Base-by-base conservation (phyloP, 2,113 vertebrate species). In the Phaethon lepturus region DNA sequence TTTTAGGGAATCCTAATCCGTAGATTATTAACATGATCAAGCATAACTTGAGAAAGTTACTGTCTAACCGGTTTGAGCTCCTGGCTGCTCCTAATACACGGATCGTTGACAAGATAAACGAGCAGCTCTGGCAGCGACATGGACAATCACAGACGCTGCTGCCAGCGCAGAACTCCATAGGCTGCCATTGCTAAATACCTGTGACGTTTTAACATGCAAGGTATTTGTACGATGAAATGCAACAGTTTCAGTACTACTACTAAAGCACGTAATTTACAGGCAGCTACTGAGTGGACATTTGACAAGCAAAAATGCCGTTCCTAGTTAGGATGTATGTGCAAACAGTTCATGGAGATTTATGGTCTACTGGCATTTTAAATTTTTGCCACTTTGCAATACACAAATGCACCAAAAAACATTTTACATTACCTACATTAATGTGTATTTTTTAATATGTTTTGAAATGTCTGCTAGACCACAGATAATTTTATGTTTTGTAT, bases 11-110 rank as follows among this genome's bases (percentile, higher is more conserved):
- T 58, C 53, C 90, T 92, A 89, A 95, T 82, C 75, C 53, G 12
- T 24, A 96, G 74, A 96, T 95, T 72, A 95, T 86, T 96, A 95
- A 91, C 95, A 94, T 66, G 87, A 96, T 29, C 31, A 22, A 95
- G 73, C 66, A 69, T 58, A 95, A 96, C 49, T 52, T 78, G 89
- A 96, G 75, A 76, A 97, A 90, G 93, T 74, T 86, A 82, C 56
- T 14, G 13, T 31, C 64, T 64, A 40, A 68, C 17, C 8, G 10
- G 42, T n/a, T 19, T 2, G n/a, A 95, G 63, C 59, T 90, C 42
- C 33, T 53, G 72, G 47, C 86, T 67, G 94, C 72, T 93, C 79
- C 12, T 7, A 52, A 67, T 62, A 75, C 47, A 40, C 0, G 6
- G 60, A 72, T 52, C 69, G 20, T 4, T 17, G 49, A 63, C 42